Evolutionary conservation across 2,888 invertebrate species (phyloP).

Genomic region (Drosophila diplacantha): DNA sequence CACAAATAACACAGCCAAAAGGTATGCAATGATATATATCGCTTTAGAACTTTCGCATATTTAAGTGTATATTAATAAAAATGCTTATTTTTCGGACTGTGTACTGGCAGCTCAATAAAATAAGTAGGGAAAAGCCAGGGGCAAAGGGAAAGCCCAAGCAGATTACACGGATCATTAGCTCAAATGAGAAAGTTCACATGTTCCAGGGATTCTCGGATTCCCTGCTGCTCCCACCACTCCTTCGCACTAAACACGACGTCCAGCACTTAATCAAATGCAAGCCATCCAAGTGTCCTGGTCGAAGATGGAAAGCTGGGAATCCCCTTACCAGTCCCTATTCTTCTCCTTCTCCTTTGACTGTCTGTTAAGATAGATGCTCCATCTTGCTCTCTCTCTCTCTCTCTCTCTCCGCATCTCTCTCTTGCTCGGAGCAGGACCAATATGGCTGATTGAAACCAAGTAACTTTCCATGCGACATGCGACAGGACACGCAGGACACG

Average conservation of each 20-base stretch:
- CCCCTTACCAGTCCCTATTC: neutral
- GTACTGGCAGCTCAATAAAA: conserved; percentile 8
- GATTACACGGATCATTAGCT: conserved; percentile 70
- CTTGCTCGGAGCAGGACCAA: conserved; percentile 22
- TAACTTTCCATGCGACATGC: conserved; percentile 39
- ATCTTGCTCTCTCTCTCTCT: neutral
- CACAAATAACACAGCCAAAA: neutral
- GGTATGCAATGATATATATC: neutral
- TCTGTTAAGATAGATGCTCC: conserved; percentile 21
- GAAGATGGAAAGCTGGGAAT: neutral
- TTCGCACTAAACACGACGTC: conserved; percentile 56
- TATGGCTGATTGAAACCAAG: conserved; percentile 65
- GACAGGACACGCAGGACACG: conserved; percentile 47
- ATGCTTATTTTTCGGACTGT: neutral
- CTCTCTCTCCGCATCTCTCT: conserved; percentile 7
- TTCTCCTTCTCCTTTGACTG: neutral
- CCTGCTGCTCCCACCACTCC: conserved; percentile 5
- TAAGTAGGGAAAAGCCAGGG: neutral
- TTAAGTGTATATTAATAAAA: neutral
- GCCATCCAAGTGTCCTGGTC: conserved; percentile 16
- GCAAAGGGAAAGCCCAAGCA: conserved; percentile 36
- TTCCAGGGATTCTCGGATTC: conserved; percentile 20
- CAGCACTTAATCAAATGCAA: conserved; percentile 68
- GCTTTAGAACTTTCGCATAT: neutral
- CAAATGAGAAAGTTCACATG: conserved; percentile 67